Base-by-base conservation (phyloP, 1,140 invertebrate species). In the Reticulitermes speratus region DNA sequence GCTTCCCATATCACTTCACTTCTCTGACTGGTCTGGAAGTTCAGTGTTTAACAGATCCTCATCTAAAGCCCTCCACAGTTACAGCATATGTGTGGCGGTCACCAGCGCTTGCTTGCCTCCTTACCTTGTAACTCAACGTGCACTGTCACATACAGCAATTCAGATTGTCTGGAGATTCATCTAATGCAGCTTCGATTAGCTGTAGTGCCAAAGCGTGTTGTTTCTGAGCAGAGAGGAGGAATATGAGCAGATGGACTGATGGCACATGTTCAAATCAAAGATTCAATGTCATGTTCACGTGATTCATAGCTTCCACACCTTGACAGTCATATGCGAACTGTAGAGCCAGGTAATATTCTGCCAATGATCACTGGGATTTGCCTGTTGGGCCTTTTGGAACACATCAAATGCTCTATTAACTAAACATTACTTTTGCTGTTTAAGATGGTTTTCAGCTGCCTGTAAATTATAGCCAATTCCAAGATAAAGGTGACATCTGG, bases 101-200 rank as follows among this genome's bases (percentile, higher is more conserved):
- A 93, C 90, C 48, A 99, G 90, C 2, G 97, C 97, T 85, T 93
- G 93, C 87, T 89, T 89, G 95, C 93, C 89, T 97, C 96, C 3
- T 95, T 94, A 59, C 96, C 95, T 87, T 95, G 93, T 88, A 98
- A 92, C 91, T 98, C 96, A 86, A 99, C 91, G 90, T 97, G 95
- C 44, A 96, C 96, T 90, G 97, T 97, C 12, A 97, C 94, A 89
- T 97, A 95, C 88, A 98, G 92, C 88, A 98, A 92, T 97, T 97
- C 69, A 98, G 93, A 90, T 97, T 97, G 89, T 97, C 95, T 7
- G 98, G 98, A 92, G 98, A 98, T 91, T 99, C 97, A 87, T 96
- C 94, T 21, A 98, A 90, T 3, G 95, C 93, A 84, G 96, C 95
- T 69, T 96, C 94, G 3, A 97, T 94, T n/a, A 97, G 93, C 44